Evolutionary conservation across 2,113 vertebrate genomes (phyloP).

Genomic region (Recurvirostra avosetta): DNA sequence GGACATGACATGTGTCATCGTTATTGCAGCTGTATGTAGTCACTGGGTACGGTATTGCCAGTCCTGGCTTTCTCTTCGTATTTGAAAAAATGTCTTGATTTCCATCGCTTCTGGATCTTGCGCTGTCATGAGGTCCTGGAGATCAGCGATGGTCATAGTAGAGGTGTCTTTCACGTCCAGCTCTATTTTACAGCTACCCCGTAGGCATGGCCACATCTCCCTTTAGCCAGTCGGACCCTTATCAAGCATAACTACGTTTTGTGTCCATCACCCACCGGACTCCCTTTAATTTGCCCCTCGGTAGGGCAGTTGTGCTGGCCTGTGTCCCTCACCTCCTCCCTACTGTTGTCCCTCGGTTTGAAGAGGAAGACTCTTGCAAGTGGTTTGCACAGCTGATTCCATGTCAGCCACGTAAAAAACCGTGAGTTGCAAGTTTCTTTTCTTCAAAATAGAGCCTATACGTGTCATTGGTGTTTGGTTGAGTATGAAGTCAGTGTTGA

Average conservation of each 20-base stretch:
- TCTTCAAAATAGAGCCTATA: neutral
- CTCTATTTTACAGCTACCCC: neutral
- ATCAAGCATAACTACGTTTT: neutral
- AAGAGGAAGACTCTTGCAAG: neutral
- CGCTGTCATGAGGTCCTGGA: neutral
- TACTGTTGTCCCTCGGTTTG: rapidly evolving
- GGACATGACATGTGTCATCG: neutral
- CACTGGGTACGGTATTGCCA: rapidly evolving
- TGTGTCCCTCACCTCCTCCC: neutral
- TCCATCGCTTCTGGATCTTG: neutral
- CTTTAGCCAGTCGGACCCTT: neutral
- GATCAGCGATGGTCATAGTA: neutral
- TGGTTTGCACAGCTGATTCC: neutral
- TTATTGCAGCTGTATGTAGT: neutral
- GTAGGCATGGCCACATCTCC: rapidly evolving
- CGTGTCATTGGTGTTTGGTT: neutral
- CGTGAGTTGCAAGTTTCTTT: neutral
- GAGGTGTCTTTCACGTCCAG: neutral
- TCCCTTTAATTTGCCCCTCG: neutral
- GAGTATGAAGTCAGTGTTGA: neutral
- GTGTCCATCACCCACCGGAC: rapidly evolving
- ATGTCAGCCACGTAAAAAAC: neutral
- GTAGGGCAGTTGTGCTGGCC: neutral
- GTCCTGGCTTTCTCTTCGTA: neutral
- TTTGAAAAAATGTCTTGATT: neutral